Conservation (phyloP, 2,888 invertebrate genomes). For the Sericinus montela region DNA sequence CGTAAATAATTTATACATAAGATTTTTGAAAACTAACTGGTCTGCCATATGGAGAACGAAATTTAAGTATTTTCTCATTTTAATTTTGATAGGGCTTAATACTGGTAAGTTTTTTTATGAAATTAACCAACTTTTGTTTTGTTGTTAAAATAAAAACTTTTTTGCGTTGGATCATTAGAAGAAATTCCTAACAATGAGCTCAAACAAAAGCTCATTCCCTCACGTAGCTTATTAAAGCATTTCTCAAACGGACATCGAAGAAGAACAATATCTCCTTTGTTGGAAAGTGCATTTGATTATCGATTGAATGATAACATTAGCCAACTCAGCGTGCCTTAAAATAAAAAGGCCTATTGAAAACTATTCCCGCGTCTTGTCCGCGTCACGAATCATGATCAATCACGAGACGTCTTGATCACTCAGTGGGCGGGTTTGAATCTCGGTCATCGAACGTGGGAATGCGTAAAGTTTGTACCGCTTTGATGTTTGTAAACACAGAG, state of each 20-base stretch:
- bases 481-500: slow-evolving; percentile 8
- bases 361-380: slow-evolving; percentile 36
- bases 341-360: slow-evolving; percentile 47
- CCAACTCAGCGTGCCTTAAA: slow-evolving; percentile 39
- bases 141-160: too few species aligned
- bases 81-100: too few species aligned
- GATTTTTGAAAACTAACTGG: too few species aligned
- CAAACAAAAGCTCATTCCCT: slow-evolving; percentile 2
- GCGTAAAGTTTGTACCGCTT: slow-evolving; percentile 19
- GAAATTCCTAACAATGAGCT: not conserved
- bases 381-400: slow-evolving; percentile 64
- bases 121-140: too few species aligned
- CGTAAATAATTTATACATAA: too few species aligned
- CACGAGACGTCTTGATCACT: slow-evolving; percentile 64
- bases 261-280: slow-evolving; percentile 14
- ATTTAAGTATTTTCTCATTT: too few species aligned
- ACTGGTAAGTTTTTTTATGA: too few species aligned
- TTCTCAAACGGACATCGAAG: not conserved
- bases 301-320: slow-evolving; percentile 41
- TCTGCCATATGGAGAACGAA: too few species aligned
- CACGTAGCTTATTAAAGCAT: not conserved
- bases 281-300: slow-evolving; percentile 26
- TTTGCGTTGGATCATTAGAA: not conserved
- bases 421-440: slow-evolving; percentile 32
- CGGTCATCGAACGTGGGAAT: slow-evolving; percentile 58